Conservation (phyloP, 2,797 vertebrate species). For the Hozukius guyotensis region DNA sequence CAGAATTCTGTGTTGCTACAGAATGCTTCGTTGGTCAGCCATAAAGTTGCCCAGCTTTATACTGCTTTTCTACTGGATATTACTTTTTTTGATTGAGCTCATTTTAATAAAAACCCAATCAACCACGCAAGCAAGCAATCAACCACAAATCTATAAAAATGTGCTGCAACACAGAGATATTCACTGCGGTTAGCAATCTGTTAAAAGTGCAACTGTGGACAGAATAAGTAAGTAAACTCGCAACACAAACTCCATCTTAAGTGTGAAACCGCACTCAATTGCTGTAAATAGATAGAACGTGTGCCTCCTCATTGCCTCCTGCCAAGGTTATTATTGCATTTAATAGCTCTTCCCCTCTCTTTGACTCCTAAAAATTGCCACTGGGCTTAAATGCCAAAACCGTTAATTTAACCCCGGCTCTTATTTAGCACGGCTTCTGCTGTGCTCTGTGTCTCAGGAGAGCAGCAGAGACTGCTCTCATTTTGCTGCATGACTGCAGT, state of each 20-base stretch:
- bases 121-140: slow-evolving; percentile 6
- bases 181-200: slow-evolving; percentile 8
- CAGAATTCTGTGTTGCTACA: slow-evolving; percentile 9
- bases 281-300: slow-evolving; percentile 10
- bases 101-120: slow-evolving; percentile 43
- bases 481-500: slow-evolving; percentile 77
- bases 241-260: slow-evolving; percentile 5
- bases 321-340: slow-evolving; percentile 64
- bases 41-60: slow-evolving; percentile 27
- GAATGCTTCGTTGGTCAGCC: slow-evolving; percentile 36
- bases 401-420: slow-evolving; percentile 46
- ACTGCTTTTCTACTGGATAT: slow-evolving; percentile 30
- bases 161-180: slow-evolving; percentile 2
- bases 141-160: slow-evolving; percentile 59
- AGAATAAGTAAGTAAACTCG: slow-evolving; percentile 18
- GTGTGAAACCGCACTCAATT: slow-evolving; percentile 17
- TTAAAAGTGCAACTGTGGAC: slow-evolving; percentile 38
- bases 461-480: slow-evolving; percentile 53
- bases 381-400: slow-evolving; percentile 49
- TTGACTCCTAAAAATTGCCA: slow-evolving; percentile 57
- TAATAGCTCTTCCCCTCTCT: slow-evolving; percentile 48
- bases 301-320: slow-evolving; percentile 16
- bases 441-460: slow-evolving; percentile 49
- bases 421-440: slow-evolving; percentile 54
- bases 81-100: slow-evolving; percentile 56